Evolutionary conservation across 2,888 invertebrate genomes (phyloP), one percentile per base, ranked within the genome.

Genomic region (Hirtodrosophila confusa): DNA sequence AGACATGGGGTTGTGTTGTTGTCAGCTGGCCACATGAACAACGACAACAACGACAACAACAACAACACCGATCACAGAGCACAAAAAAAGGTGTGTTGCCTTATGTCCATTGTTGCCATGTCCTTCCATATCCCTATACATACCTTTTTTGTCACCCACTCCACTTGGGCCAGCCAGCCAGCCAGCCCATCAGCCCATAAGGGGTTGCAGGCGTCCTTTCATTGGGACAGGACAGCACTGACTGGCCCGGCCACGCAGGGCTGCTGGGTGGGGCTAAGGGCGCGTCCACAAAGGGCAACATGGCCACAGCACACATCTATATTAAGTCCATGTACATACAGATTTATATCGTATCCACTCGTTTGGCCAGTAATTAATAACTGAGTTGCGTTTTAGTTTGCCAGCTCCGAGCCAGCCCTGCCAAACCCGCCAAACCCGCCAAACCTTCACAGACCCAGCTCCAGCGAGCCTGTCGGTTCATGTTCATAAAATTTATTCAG

Each of bases 1-100:
- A 61, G 58, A 61, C 67, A 70, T 64, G 64, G 61, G 44, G 61
- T 63, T 53, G 53, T 57, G 50, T 61, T 69, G 69, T 63, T 70
- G 71, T 66, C 75, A 75, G 75, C 70, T 68, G 73, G 76, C 65
- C 70, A 62, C 71, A 83, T 44, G 49, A 62, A 61, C 62, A 69
- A 54, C 57, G 47, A 50, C 60, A 66, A 31, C 62, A 40, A 44
- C 68, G 65, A 23, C 49, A 49, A 33, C 56, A 47, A 36, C 40
- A 61, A 17, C 24, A 17, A 36, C 31, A 5, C n/a, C 11, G 40
- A 24, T 31, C 41, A 50, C 9, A 48, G 10, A 23, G 37, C 23
- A 45, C 70, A 62, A 76, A 67, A 78, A 67, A 71, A 80, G 78
- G 76, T 74, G 80, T 83, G 78, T 62, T 62, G 56, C 39, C 55